Base-by-base conservation (phyloP, 2,888 invertebrate species). In the Erebia ligea region DNA sequence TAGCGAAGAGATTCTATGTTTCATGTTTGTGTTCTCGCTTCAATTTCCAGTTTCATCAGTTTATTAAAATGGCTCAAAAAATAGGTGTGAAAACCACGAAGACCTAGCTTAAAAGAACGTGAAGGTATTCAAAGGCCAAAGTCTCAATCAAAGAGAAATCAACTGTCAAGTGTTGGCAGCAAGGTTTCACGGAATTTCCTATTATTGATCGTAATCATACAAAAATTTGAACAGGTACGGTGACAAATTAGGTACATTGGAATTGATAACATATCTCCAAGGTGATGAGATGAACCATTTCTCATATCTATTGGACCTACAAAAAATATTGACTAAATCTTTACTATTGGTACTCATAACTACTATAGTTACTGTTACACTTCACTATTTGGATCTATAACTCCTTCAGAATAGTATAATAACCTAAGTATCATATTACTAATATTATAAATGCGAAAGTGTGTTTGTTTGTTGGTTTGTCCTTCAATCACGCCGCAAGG, bases 91-190 rank as follows among this genome's bases (percentile, higher is more conserved):
- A 48, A 25, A 25, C 8, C 8, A 25, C 57, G 34, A 58, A 58
- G 34, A n/a, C 13, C 57, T n/a, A 58, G 50, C n/a, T 15, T 63
- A 25, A n/a, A n/a, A 52, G 17, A 54, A 64, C 56, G 56, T n/a
- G 42, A 66, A 66, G 56, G 45, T 42, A 57, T 66, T 45, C 42
- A 56, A 45, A 66, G 66, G 66, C 57, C 66, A 66, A 15, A 17
- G 17, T 45, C 42, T 57, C 19, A 57, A 65, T 45, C 13, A 45
- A 42, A 66, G 66, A 66, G 66, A 66, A 66, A 66, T 66, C 56
- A 66, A 50, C 50, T 13, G 63, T 52, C 25, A 25, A 40, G 17
- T 13, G 40, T 64, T 45, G 8, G 48, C 62, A 21, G 13, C 64
- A 19, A 54, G 40, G 17, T 54, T 17, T 54, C 52, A 25, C 10